Evolutionary conservation across 2,113 vertebrate genomes (phyloP).

Genomic region (Calyptommatus sinebrachiatus): DNA sequence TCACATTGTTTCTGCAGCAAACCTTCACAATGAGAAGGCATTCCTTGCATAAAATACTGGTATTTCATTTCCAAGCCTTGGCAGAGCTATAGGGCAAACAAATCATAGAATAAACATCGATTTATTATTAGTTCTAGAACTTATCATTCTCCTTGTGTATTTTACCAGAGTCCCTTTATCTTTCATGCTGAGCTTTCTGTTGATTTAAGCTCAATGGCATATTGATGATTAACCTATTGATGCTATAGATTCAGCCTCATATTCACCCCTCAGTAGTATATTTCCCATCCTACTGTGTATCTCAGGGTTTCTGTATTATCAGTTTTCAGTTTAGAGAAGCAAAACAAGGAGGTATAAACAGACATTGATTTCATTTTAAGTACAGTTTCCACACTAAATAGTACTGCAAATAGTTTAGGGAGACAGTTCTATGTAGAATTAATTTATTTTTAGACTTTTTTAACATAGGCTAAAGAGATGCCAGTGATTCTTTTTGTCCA

Average conservation of each 20-base stretch:
- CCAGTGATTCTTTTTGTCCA: constrained; percentile 4
- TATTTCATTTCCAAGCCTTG: background rate
- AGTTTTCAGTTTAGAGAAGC: constrained; percentile 10
- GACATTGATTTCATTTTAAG: background rate
- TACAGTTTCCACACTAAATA: background rate
- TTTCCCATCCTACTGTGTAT: background rate
- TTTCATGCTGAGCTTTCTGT: background rate
- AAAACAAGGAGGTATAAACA: background rate
- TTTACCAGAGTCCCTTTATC: constrained; percentile 9
- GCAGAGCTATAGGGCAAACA: background rate
- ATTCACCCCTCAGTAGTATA: background rate
- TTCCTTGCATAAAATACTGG: background rate
- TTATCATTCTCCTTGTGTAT: constrained; percentile 1
- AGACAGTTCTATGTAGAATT: background rate
- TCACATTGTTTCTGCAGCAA: constrained; percentile 3
- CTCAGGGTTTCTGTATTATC: constrained; percentile 8
- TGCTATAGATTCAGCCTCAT: background rate
- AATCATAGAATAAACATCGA: constrained; percentile 3
- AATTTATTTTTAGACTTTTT: constrained; percentile 9
- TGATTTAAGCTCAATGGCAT: background rate
- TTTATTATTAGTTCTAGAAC: constrained; percentile 10
- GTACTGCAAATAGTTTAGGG: background rate
- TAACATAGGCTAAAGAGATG: background rate
- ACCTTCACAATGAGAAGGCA: background rate
- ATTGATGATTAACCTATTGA: constrained; percentile 31